These are phyloP conservation scores for Tiphia femorata DNA, from an alignment of 2,888 invertebrate genomes.

Conservation along the genomic window DNA sequence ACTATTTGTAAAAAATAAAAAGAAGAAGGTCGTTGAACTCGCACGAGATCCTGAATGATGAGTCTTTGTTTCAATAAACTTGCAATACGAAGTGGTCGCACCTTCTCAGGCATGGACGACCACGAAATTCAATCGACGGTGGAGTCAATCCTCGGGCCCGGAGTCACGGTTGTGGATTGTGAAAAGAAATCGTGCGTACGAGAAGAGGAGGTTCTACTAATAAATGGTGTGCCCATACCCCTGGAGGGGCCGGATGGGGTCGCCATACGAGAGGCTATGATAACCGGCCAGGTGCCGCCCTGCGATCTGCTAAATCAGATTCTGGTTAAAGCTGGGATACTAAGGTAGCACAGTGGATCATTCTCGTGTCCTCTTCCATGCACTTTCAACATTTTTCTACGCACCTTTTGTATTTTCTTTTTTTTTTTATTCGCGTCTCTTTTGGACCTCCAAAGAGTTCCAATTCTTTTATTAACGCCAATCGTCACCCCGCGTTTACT, in stretches of 20 bases:
- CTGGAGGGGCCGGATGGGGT: slow-evolving; percentile 78
- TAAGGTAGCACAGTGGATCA: slow-evolving; percentile 65
- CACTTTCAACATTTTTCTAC: neutral
- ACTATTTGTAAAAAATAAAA: too few relatives aligned
- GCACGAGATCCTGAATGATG: slow-evolving; percentile 40
- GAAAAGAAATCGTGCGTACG: slow-evolving; percentile 80
- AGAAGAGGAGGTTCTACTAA: slow-evolving; percentile 79
- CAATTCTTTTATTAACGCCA: too few relatives aligned
- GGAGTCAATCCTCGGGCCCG: slow-evolving; percentile 80
- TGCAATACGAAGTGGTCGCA: slow-evolving; percentile 14
- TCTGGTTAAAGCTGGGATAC: slow-evolving; percentile 76
- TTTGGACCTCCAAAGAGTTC: neutral
- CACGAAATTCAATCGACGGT: slow-evolving; percentile 81
- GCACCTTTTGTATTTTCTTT: neutral
- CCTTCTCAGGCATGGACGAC: slow-evolving; percentile 74
- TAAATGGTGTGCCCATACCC: slow-evolving; percentile 79
- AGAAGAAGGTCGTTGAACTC: slow-evolving; percentile 35
- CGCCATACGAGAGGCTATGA: slow-evolving; percentile 77
- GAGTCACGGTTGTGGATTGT: slow-evolving; percentile 80
- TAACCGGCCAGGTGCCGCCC: slow-evolving; percentile 79
- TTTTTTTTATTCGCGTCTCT: neutral
- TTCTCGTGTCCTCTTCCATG: neutral
- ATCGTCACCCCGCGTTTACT: too few relatives aligned
- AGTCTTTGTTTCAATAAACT: slow-evolving; percentile 1
- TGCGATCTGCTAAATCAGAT: slow-evolving; percentile 80